Conservation (phyloP, 2,113 vertebrate genomes). For the Acanthochromis polyacanthus region DNA sequence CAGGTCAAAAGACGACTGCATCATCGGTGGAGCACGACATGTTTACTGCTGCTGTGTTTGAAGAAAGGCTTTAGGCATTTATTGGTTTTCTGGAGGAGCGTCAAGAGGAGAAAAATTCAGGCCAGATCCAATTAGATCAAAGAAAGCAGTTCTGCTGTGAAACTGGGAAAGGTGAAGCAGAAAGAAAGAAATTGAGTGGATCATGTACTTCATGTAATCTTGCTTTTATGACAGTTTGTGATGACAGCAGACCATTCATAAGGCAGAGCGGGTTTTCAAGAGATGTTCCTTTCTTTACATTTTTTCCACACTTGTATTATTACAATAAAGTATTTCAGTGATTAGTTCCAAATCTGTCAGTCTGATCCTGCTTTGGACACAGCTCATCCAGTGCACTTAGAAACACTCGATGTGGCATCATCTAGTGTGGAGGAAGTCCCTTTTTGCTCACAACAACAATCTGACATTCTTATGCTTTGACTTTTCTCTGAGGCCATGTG, state of each 20-base stretch:
- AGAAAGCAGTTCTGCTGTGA: conserved; percentile 19
- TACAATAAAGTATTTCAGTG: background rate
- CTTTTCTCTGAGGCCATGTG: too few species aligned
- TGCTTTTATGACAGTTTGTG: conserved; percentile 35
- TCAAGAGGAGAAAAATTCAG: conserved; percentile 38
- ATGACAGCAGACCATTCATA: conserved; percentile 11
- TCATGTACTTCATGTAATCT: conserved; percentile 44
- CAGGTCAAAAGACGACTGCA: conserved; percentile 35
- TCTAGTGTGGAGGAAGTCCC: too few species aligned
- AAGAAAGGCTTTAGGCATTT: conserved; percentile 44
- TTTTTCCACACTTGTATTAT: background rate
- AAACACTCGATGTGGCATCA: too few species aligned
- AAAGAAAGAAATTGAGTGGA: conserved; percentile 24
- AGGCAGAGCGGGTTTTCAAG: conserved; percentile 29
- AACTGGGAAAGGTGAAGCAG: conserved; percentile 46
- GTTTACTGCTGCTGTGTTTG: conserved; percentile 38
- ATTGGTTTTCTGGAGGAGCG: conserved; percentile 33
- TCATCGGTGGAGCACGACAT: conserved; percentile 23
- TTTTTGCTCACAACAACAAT: too few species aligned
- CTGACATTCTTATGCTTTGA: too few species aligned
- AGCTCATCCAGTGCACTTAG: too few species aligned
- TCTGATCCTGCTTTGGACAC: too few species aligned
- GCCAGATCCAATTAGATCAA: conserved; percentile 51
- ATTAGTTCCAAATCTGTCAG: background rate
- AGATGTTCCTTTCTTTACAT: background rate